Evolutionary conservation across 2,113 vertebrate genomes (phyloP).

Genomic region (Butastur rufipennis): DNA sequence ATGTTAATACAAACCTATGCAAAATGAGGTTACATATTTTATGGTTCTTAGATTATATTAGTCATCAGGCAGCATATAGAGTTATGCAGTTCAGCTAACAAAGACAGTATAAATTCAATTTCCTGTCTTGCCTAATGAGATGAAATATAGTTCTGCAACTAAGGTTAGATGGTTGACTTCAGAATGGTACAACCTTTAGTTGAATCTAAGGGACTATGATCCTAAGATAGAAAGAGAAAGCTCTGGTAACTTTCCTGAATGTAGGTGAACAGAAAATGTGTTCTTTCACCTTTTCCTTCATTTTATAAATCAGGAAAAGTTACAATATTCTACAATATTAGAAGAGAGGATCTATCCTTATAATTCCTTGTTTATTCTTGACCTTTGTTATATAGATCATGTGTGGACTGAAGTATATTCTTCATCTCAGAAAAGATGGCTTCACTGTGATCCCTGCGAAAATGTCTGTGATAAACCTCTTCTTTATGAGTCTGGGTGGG

Average conservation of each 20-base stretch:
- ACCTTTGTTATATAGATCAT: conserved; percentile 79
- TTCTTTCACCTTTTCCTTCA: not conserved
- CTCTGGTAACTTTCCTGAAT: not conserved
- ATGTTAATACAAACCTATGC: not conserved
- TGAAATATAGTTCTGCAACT: not conserved
- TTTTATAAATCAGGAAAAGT: not conserved
- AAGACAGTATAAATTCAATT: not conserved
- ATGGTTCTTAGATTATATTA: not conserved
- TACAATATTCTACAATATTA: not conserved
- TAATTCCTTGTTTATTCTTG: not conserved
- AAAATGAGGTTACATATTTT: not conserved
- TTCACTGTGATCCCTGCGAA: conserved; percentile 96
- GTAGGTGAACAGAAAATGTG: not conserved
- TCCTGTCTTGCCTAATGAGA: not conserved
- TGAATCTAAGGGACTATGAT: not conserved
- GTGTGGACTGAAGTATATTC: conserved; percentile 98
- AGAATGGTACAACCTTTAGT: not conserved
- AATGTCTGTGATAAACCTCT: conserved; percentile 92
- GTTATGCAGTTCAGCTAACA: not conserved
- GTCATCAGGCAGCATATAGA: not conserved
- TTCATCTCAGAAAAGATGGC: conserved; percentile 86
- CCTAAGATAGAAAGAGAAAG: not conserved
- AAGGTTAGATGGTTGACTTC: not conserved
- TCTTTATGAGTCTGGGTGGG: conserved; percentile 94
- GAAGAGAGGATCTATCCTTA: not conserved